Base-by-base conservation (phyloP, 2,113 vertebrate genomes). In the Callorhinus ursinus region DNA sequence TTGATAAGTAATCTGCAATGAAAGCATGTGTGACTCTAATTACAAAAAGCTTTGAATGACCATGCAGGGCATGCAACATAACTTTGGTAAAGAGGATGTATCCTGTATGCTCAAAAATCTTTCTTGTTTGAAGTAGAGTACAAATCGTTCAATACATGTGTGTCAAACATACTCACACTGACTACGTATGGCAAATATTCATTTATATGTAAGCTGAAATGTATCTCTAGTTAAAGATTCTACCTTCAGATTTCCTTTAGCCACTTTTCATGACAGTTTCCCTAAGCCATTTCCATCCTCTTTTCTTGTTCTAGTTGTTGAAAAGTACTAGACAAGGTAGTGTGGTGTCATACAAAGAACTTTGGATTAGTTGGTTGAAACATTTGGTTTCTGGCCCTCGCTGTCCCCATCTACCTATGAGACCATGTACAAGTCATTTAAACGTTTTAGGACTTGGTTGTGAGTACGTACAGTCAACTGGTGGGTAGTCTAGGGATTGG, bases 1-100 rank as follows among this genome's bases (percentile, higher is more conserved):
- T 69, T 74, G 84, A 92, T 88, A 88, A 46, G 42, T 95, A 46
- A 96, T 42, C 28, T 97, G 49, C 83, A 53, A 84, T 97, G 90
- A 96, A 96, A 95, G 63, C 53, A 22, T 31, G 9, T 77, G 28
- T 81, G 42, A 69, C 63, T 90, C 61, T 95, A 24, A 85, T 96
- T 88, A 96, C 49, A 8, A 97, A 95, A 96, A 88, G 1, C 2
- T 71, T 83, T 88, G 46, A 89, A 49, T 87, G 57, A 87, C n/a
- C 26, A 4, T 67, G 65, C 2, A 88, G 82, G 49, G 18, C 15
- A 26, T 94, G 53, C 13, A 74, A 18, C 33, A 57, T 89, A 82
- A 39, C 16, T 81, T 95, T 89, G 87, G 36, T 86, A 89, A 96
- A 77, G 16, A 77, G 16, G 36, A 42, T 85, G 9, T 22, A 76